These are phyloP conservation scores for Chanos chanos DNA, from an alignment of 2,797 vertebrate species.

Conservation along the genomic window DNA sequence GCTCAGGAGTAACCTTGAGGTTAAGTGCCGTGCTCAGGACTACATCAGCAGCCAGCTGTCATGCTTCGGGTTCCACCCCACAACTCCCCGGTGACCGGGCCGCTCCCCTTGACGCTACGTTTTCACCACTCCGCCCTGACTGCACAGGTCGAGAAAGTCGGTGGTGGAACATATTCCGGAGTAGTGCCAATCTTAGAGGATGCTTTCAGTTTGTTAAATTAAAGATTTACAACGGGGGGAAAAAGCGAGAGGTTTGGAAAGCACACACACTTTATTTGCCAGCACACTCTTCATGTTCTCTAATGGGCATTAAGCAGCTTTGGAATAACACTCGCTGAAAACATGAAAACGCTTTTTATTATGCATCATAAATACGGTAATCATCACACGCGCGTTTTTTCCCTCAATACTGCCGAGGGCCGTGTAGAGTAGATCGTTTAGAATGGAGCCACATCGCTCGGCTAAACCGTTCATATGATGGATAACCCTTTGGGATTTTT, in stretches of 20 bases:
- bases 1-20: too few relatives aligned
- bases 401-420: conserved; percentile 48
- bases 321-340: conserved; percentile 32
- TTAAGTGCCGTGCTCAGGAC: too few relatives aligned
- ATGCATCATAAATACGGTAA: conserved; percentile 51
- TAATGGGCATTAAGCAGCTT: conserved; percentile 45
- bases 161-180: conserved; percentile 28
- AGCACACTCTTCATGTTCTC: conserved; percentile 38
- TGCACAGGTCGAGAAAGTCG: conserved; percentile 21
- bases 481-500: conserved; percentile 51
- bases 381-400: conserved; percentile 44
- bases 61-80: too few relatives aligned
- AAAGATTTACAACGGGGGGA: conserved; percentile 36
- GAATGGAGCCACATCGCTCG: conserved; percentile 50
- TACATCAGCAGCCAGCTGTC: too few relatives aligned
- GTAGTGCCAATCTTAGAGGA: conserved; percentile 43
- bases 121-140: neutral
- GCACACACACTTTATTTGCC: conserved; percentile 35
- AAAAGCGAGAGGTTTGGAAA: conserved; percentile 35
- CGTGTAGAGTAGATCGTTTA: conserved; percentile 46
- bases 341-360: conserved; percentile 41
- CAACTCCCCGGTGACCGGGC: too few relatives aligned
- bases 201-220: conserved; percentile 32
- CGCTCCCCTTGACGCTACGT: neutral
- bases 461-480: conserved; percentile 53